Evolutionary conservation across 2,797 vertebrate genomes (phyloP), one percentile per base, ranked within the genome.

Genomic region (Diplodus puntazzo): DNA sequence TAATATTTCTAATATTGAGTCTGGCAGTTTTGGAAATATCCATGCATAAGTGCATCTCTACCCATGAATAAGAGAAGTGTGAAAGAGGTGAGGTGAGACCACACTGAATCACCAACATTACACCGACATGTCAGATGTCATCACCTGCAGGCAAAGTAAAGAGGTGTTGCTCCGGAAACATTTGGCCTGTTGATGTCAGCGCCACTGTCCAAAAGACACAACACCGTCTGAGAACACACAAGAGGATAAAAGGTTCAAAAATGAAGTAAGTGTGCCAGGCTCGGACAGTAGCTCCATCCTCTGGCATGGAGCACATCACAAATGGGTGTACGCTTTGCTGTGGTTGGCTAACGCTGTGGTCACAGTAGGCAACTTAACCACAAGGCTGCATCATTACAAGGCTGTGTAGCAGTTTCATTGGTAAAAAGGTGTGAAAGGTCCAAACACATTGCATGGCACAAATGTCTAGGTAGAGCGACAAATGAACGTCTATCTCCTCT

Each of bases 101-200:
- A 55, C 20, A 21, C 10, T 52, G 1, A 42, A 63, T 53, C 23
- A 18, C n/a, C 21, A 70, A 7, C 17, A 43, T 45, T 9, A 55
- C 58, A 43, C 6, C 34, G 39, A 48, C 34, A 52, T 59, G 18
- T 45, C 3, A 60, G 27, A 62, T 58, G 16, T 27, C 11, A 39
- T 81, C 60, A 98, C 98, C 98, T 99, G 98, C 98, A 99, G 75
- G 98, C 98, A 73, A 99, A 99, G 91, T 99, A 99, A 30, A 99
- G 95, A 0, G 98, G 98, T 25, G 98, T 99, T 43, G 98, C 98
- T 89, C 98, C 98, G 12, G 98, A 99, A n/a, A 99, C 97, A 1
- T 99, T 99, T 0, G 98, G 98, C 62, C 98, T 95, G 92, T 99
- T 99, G 88, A 99, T 98, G 92, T 99, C 98, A 17, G 98, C 98